Evolutionary conservation across 1,140 invertebrate genomes (phyloP).

Genomic region (Physella acuta): DNA sequence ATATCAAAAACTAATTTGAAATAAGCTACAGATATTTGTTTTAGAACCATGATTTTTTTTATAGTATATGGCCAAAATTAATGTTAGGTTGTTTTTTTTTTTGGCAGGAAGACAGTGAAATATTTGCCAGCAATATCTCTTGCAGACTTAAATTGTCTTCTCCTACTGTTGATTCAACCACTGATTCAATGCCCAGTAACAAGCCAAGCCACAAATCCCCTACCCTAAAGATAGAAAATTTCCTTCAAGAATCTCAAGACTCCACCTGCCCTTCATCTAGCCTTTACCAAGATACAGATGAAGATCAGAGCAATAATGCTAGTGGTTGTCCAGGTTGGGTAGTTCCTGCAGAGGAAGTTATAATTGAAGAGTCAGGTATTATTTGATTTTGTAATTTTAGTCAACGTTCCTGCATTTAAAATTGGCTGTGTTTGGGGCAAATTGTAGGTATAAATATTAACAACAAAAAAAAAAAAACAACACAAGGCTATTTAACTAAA

Average conservation of each 20-base stretch:
- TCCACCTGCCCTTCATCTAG: not conserved
- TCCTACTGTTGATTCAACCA: constrained; percentile 51
- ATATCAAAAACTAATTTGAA: too few relatives aligned
- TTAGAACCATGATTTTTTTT: not conserved
- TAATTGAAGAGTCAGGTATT: constrained; percentile 9
- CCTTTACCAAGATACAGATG: not conserved
- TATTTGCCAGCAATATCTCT: not conserved
- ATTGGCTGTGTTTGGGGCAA: too few relatives aligned
- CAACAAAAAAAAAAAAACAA: too few relatives aligned
- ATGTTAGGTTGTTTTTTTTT: not conserved
- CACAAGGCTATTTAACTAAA: not conserved
- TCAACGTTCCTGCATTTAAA: not conserved
- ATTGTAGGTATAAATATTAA: too few relatives aligned
- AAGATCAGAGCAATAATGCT: not conserved
- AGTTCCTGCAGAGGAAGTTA: not conserved
- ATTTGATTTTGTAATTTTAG: not conserved
- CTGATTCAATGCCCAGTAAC: constrained; percentile 25
- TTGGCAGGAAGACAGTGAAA: constrained; percentile 18
- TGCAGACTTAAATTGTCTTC: constrained; percentile 42
- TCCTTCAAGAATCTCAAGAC: constrained; percentile 2
- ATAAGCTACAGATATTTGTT: too few relatives aligned
- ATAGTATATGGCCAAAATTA: not conserved
- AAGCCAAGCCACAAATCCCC: not conserved
- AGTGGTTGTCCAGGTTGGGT: not conserved
- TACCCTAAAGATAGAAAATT: not conserved